Evolutionary conservation across 1,140 invertebrate species (phyloP), one percentile per base, ranked within the genome.

Genomic region (Hyles euphorbiae): DNA sequence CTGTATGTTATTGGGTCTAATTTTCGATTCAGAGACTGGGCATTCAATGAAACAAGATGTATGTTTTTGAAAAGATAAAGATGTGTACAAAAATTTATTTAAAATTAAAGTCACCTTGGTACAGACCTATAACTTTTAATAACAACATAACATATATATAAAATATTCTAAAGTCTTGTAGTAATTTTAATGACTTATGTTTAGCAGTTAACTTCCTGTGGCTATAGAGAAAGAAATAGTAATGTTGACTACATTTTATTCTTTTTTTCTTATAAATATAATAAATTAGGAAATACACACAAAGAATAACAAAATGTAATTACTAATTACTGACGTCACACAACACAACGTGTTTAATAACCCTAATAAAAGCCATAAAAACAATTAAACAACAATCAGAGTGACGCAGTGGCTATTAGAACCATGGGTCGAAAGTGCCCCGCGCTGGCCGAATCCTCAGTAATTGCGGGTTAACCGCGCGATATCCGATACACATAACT

Each of bases 301-400:
- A n/a, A n/a, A n/a, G n/a, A n/a, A n/a, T 11, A 50, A 5, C 5
- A 40, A 40, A 40, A 40, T 2, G 8, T 40, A 8, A 40, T 40
- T 40, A 5, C 5, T 5, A 40, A 40, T 8, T 50, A 22, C 12
- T 12, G 1, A 50, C 9, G 11, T 33, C 33, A 52, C n/a, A 52
- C 50, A 34, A 52, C 34, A 52, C 50, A 52, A 5, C 36, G 36
- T 40, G 36, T 40, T 40, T 40, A 52, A 34, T 52, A 34, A 34
- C 32, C 32, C 5, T 34, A 33, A 52, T 33, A 33, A 68, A 68
- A 62, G 60, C 58, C 48, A 65, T 68, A 68, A 76, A 67, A 76
- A 74, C 74, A 75, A 81, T 81, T 77, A 81, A 77, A 76, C 74
- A 73, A 67, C 72, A 67, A 78, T 78, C 65, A 60, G 58, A 51